phyloP scores from a whole-genome alignment of 1,140 invertebrate species.

The Drosophila micromelanica region DNA sequence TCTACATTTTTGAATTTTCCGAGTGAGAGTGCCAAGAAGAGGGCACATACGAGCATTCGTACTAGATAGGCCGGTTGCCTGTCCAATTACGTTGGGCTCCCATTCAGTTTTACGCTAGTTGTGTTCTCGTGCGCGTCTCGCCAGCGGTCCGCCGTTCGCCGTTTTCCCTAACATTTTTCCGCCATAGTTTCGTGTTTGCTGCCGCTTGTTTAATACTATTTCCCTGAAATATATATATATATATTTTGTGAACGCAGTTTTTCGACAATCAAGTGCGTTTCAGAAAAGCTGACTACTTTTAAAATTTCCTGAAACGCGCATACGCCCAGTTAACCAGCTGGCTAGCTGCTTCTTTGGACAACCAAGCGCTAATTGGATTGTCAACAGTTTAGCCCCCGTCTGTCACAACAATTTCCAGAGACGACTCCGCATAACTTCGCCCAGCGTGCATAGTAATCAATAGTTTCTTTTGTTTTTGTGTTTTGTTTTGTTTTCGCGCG shows the following conservation, averaged over 20 bases:
- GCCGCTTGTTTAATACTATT: constrained; percentile 19
- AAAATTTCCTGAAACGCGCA: constrained; percentile 7
- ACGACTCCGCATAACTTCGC: constrained; percentile 74
- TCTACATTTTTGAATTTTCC: constrained; percentile 48
- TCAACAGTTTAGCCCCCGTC: constrained; percentile 52
- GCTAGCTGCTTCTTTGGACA: constrained; percentile 41
- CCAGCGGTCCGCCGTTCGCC: constrained; percentile 31
- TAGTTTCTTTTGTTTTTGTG: constrained; percentile 57
- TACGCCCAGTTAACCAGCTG: constrained; percentile 31
- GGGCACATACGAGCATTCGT: constrained; percentile 28
- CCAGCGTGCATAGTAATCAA: constrained; percentile 62
- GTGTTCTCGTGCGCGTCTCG: constrained; percentile 69
- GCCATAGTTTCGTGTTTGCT: constrained; percentile 18
- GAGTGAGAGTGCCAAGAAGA: constrained; percentile 40
- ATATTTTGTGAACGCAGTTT: background rate
- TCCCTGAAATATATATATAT: background rate
- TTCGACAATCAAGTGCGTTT: background rate
- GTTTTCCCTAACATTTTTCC: constrained; percentile 45
- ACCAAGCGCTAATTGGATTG: constrained; percentile 71
- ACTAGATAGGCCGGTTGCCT: constrained; percentile 24
- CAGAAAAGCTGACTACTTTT: background rate
- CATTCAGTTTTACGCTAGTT: constrained; percentile 73
- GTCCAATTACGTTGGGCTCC: constrained; percentile 21
- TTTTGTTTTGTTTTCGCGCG: constrained; percentile 69
- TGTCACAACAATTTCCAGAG: constrained; percentile 55